Conservation (phyloP, 1,140 invertebrate species). For the Araneus ventricosus region DNA sequence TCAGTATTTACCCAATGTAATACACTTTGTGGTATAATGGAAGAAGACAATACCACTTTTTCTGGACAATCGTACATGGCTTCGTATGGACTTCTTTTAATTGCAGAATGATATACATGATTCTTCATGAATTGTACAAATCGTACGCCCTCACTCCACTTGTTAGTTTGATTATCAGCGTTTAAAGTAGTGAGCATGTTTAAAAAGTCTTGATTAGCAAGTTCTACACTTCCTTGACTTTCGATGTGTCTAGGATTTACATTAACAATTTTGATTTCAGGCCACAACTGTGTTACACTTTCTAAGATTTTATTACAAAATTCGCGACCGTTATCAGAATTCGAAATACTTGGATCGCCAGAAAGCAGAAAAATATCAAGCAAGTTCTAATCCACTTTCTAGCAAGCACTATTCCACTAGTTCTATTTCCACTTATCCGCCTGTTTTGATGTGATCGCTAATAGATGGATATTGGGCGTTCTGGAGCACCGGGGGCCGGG, state of each 20-base stretch:
- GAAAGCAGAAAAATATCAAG: constrained; percentile 79
- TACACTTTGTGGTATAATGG: constrained; percentile 68
- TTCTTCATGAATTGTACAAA: constrained; percentile 75
- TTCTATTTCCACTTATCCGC: no score
- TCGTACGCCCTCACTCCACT: constrained; percentile 66
- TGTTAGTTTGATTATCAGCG: constrained; percentile 71
- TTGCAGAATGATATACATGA: constrained; percentile 67
- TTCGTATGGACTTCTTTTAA: constrained; percentile 74
- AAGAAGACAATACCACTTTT: constrained; percentile 64
- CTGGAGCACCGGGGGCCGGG: no score
- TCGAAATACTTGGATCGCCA: constrained; percentile 79
- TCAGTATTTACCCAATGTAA: background rate
- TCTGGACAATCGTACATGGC: constrained; percentile 74
- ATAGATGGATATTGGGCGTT: no score
- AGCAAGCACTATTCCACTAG: no score
- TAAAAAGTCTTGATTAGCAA: constrained; percentile 79
- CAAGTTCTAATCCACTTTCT: constrained; percentile 80
- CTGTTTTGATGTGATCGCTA: no score
- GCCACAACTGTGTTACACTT: constrained; percentile 76
- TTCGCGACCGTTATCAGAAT: constrained; percentile 79
- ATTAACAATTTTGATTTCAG: constrained; percentile 79
- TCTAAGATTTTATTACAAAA: constrained; percentile 78
- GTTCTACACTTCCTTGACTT: constrained; percentile 79
- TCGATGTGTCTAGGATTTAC: constrained; percentile 79
- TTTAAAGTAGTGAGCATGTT: constrained; percentile 78